Conservation (phyloP, 2,888 invertebrate genomes). For the Drosophila bunnanda region DNA sequence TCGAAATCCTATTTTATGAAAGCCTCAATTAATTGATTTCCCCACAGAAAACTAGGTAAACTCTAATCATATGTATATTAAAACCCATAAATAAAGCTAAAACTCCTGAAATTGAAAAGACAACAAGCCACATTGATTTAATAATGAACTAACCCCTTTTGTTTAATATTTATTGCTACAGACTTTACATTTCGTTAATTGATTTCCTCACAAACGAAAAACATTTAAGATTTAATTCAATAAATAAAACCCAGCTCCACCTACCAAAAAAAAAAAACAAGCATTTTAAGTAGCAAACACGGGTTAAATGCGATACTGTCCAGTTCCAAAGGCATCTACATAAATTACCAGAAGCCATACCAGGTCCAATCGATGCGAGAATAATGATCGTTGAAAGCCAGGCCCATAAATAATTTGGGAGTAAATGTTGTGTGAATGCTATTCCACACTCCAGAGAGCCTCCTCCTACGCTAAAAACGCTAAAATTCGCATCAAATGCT, state of each 20-base stretch:
- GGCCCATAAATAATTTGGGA: conserved; percentile 36
- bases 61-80: conserved; percentile 7
- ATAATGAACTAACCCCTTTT: conserved; percentile 10
- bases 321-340: conserved; percentile 9
- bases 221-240: conserved; percentile 16
- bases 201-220: conserved; percentile 5
- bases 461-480: conserved; percentile 30
- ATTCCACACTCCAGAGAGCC: conserved; percentile 17
- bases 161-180: conserved; percentile 10
- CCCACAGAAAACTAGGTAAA: background rate
- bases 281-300: conserved; percentile 31
- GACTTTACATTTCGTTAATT: conserved; percentile 11
- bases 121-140: background rate
- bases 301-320: conserved; percentile 24
- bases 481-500: conserved; percentile 34
- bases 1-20: background rate
- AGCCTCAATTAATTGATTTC: background rate
- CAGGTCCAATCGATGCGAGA: conserved; percentile 4
- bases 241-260: conserved; percentile 4
- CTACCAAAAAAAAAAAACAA: conserved; percentile 6
- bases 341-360: conserved; percentile 35
- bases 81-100: conserved; percentile 10
- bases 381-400: conserved; percentile 39
- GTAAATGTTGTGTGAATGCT: conserved; percentile 38
- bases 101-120: conserved; percentile 7